These are phyloP conservation scores for Monoplex corrugatus DNA, from an alignment of 2,888 invertebrate genomes.

Conservation along the genomic window DNA sequence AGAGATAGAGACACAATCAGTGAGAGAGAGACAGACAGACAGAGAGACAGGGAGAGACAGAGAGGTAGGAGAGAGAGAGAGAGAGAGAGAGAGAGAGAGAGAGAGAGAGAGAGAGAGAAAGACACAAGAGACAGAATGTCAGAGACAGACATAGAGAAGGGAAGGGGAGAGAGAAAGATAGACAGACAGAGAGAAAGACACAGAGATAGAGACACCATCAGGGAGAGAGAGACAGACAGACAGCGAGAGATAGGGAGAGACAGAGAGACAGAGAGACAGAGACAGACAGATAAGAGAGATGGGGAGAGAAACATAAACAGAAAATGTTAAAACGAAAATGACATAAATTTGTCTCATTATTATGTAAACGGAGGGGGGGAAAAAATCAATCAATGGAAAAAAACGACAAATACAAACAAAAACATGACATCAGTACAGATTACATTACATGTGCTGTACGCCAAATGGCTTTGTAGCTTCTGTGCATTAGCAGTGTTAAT, in stretches of 20 bases:
- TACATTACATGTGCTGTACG: too few species aligned
- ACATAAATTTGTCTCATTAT: too few species aligned
- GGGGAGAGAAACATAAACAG: too few species aligned
- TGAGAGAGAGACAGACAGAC: not conserved
- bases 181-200: not conserved
- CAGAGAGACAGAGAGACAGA: not conserved
- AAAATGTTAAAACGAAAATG: too few species aligned
- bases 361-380: too few species aligned
- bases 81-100: not conserved
- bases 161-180: not conserved
- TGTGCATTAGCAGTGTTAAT: too few species aligned
- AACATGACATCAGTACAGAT: too few species aligned
- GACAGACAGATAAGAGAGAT: not conserved
- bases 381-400: too few species aligned
- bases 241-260: too few species aligned
- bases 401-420: too few species aligned
- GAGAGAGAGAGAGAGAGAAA: not conserved
- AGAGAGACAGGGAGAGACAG: not conserved
- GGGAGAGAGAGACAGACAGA: not conserved
- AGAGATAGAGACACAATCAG: not conserved
- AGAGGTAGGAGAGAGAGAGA: not conserved
- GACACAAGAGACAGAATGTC: not conserved
- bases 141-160: not conserved
- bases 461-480: too few species aligned
- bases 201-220: too few species aligned